Evolutionary conservation across 2,888 invertebrate genomes (phyloP).

Genomic region (Hipparchia sbordonii): DNA sequence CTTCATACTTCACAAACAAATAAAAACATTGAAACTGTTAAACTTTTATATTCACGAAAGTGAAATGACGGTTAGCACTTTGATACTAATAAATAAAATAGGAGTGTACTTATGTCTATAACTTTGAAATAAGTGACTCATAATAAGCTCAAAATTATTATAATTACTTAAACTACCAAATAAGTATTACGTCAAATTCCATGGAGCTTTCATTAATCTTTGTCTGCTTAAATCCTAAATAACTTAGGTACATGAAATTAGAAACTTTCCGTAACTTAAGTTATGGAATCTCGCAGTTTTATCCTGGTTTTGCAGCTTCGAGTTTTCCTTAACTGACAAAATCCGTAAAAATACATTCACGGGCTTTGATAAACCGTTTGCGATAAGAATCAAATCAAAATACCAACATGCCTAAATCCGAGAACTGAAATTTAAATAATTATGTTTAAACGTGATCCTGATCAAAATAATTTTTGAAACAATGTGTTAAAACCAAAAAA

Average conservation of each 20-base stretch:
- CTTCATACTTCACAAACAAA: slow-evolving; percentile 24
- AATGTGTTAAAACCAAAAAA: background rate
- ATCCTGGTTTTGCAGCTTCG: background rate
- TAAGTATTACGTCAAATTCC: too few relatives aligned
- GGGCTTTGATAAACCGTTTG: background rate
- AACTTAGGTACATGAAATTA: too few relatives aligned
- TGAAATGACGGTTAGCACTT: slow-evolving; percentile 18
- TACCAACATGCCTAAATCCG: background rate
- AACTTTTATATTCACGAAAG: slow-evolving; percentile 16
- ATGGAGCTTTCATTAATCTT: too few relatives aligned
- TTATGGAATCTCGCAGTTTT: background rate
- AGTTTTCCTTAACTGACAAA: background rate
- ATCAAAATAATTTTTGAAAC: background rate
- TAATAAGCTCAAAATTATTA: background rate
- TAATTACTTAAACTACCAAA: too few relatives aligned
- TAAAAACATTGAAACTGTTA: slow-evolving; percentile 11
- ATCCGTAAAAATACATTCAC: background rate
- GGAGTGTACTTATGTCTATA: background rate
- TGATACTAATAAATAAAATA: background rate
- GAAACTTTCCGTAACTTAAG: too few relatives aligned
- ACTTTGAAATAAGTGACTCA: background rate
- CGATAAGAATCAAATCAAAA: slow-evolving; percentile 9
- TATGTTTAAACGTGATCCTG: background rate
- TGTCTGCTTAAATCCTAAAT: too few relatives aligned
- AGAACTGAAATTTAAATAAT: slow-evolving; percentile 4